Conservation (phyloP, 2,797 vertebrate species). For the Erethizon dorsatum region DNA sequence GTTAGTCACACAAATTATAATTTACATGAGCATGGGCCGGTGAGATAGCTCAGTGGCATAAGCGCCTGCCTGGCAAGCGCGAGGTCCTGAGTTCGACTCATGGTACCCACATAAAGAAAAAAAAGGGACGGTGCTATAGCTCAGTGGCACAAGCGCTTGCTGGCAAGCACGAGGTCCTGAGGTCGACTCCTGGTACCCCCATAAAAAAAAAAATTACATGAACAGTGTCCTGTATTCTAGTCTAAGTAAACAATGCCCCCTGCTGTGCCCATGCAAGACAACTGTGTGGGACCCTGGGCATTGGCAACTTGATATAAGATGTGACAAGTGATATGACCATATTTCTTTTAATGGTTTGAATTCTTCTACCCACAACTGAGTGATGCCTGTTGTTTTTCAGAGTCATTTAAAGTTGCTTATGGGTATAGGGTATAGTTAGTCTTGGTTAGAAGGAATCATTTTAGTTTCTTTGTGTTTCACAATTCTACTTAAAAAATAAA, state of each 20-base stretch:
- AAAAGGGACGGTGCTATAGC: no score
- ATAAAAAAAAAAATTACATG: no score
- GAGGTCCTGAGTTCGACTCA: no score
- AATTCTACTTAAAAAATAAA: slow-evolving; percentile 38
- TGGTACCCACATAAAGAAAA: no score
- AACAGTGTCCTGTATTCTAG: neutral
- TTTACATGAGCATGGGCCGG: no score
- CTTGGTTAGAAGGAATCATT: neutral
- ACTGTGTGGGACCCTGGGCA: neutral
- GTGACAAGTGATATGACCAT: neutral
- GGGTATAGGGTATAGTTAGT: neutral
- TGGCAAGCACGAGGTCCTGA: no score
- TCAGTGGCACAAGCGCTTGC: no score
- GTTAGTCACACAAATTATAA: neutral
- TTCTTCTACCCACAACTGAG: neutral
- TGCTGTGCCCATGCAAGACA: neutral
- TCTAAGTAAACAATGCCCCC: neutral
- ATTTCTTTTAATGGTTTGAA: neutral
- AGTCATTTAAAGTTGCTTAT: neutral
- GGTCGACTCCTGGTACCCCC: no score
- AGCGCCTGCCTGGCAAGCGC: no score
- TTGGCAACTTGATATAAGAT: neutral
- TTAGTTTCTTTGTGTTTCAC: neutral
- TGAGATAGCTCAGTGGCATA: no score
- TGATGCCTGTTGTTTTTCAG: neutral